Evolutionary conservation across 2,888 invertebrate species (phyloP).

Genomic region (Pyrrhia umbra): DNA sequence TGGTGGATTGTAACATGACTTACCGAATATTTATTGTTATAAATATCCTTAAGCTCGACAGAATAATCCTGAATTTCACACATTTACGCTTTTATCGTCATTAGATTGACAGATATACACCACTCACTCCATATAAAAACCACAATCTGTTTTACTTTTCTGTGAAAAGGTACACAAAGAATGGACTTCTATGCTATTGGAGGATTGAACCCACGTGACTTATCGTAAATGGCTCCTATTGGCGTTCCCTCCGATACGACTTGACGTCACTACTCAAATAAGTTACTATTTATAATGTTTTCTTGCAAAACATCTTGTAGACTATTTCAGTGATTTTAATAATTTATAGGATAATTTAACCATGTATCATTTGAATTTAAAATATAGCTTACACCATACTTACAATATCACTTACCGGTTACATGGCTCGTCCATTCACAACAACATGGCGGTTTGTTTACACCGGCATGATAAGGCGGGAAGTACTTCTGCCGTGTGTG

Average conservation of each 20-base stretch:
- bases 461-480: slow-evolving; percentile 90
- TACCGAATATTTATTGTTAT: slow-evolving; percentile 92
- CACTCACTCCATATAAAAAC: slow-evolving; percentile 89
- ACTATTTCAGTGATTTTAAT: background rate
- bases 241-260: slow-evolving; percentile 69
- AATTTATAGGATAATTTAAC: slow-evolving; percentile 18
- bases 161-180: slow-evolving; percentile 90
- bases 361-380: background rate
- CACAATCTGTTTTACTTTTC: slow-evolving; percentile 89
- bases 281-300: slow-evolving; percentile 57
- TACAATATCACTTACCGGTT: slow-evolving; percentile 72
- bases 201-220: slow-evolving; percentile 87
- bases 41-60: slow-evolving; percentile 92
- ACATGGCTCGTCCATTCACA: slow-evolving; percentile 75
- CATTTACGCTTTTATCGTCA: slow-evolving; percentile 90
- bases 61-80: slow-evolving; percentile 93
- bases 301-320: background rate
- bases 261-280: slow-evolving; percentile 76
- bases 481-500: slow-evolving; percentile 77
- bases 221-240: slow-evolving; percentile 77
- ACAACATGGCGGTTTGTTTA: slow-evolving; percentile 91
- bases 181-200: slow-evolving; percentile 88
- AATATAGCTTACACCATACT: slow-evolving; percentile 55
- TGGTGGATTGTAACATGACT: slow-evolving; percentile 78
- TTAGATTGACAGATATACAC: slow-evolving; percentile 89